Evolutionary conservation across 2,797 vertebrate genomes (phyloP).

Genomic region (Melanotaenia boesemani): DNA sequence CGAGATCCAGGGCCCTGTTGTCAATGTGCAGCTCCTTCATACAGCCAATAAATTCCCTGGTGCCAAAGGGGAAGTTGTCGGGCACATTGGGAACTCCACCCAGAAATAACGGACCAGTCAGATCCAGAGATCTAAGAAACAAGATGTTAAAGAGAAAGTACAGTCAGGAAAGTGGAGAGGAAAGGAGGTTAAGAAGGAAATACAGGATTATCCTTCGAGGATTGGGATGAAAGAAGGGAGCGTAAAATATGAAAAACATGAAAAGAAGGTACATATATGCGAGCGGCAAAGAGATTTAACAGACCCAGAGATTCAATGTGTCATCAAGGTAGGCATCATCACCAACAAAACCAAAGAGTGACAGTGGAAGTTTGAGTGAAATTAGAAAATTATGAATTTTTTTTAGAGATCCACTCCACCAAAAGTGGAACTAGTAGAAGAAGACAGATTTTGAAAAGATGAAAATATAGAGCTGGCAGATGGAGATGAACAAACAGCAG

Average conservation of each 20-base stretch:
- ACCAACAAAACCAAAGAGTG: conserved; percentile 26
- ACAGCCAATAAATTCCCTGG: conserved; percentile 95
- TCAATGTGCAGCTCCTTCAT: conserved; percentile 97
- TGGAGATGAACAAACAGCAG: conserved; percentile 44
- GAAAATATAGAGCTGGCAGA: conserved; percentile 24
- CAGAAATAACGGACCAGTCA: conserved; percentile 88
- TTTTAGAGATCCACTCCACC: neutral
- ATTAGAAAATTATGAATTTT: conserved; percentile 26
- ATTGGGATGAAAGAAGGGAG: neutral
- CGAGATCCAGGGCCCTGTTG: conserved; percentile 92
- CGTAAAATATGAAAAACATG: conserved; percentile 21
- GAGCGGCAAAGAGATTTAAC: conserved; percentile 37
- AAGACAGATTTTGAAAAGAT: conserved; percentile 22
- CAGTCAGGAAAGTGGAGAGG: conserved; percentile 17
- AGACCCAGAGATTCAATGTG: conserved; percentile 50
- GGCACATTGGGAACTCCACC: conserved; percentile 97
- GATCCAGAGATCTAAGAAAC: conserved; percentile 81
- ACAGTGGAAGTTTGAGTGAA: conserved; percentile 1
- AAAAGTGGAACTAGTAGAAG: conserved; percentile 16
- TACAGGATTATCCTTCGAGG: conserved; percentile 23
- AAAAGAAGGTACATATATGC: conserved; percentile 19
- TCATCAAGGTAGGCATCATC: conserved; percentile 38
- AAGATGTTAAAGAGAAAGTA: conserved; percentile 7
- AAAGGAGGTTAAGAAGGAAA: conserved; percentile 8
- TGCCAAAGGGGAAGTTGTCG: conserved; percentile 93